phyloP scores from a whole-genome alignment of 2,888 invertebrate genomes.

The Macrosiphum euphorbiae region DNA sequence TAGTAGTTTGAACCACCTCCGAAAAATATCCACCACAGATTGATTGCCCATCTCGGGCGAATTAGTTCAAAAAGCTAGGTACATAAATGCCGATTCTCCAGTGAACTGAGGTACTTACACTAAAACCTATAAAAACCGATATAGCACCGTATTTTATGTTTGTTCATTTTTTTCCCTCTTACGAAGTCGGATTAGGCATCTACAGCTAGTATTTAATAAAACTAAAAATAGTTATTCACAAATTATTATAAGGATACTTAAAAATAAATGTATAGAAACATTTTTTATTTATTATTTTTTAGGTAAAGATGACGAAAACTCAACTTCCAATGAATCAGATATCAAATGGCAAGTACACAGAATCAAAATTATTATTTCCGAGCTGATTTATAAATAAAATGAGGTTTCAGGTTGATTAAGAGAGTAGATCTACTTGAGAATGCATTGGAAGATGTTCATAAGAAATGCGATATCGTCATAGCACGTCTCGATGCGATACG shows the following conservation, averaged over 20 bases:
- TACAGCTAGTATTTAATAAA: not conserved
- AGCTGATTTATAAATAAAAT: not conserved
- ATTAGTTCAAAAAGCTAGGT: not conserved
- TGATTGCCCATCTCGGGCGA: too few relatives aligned
- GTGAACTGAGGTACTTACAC: not conserved
- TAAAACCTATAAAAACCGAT: not conserved
- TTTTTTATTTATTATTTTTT: not conserved
- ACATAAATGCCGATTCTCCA: not conserved
- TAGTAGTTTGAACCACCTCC: too few relatives aligned
- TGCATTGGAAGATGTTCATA: constrained; percentile 6
- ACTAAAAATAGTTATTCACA: not conserved
- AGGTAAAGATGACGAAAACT: not conserved
- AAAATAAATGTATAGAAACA: not conserved
- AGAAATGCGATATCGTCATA: constrained; percentile 38
- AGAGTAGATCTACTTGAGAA: not conserved
- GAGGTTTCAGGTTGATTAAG: not conserved
- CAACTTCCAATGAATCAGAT: not conserved
- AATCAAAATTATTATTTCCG: not conserved
- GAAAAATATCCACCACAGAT: too few relatives aligned
- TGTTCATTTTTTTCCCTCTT: not conserved
- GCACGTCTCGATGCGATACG: constrained; percentile 1
- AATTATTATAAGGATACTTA: not conserved
- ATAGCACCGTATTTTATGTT: not conserved
- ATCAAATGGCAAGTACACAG: not conserved
- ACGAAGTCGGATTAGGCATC: not conserved